A percentile compares a stretch with the other conserved stretches of the same genome.
phyloP scores from a whole-genome alignment of 2,888 invertebrate genomes.

The Phyllotreta cruciferae region DNA sequence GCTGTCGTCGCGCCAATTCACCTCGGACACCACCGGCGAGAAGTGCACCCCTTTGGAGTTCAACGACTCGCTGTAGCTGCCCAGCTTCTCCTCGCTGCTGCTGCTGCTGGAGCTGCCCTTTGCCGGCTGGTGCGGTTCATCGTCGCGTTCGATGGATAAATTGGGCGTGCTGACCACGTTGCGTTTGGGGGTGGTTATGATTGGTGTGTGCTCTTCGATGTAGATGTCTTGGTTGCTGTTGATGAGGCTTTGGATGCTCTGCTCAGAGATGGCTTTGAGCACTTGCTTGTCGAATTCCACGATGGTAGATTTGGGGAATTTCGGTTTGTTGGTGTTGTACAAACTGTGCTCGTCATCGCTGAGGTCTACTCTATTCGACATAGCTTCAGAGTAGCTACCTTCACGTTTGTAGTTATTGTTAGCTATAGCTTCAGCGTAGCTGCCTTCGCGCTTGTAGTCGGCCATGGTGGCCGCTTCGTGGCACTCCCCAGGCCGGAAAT shows the following conservation, averaged over 20 bases:
- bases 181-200: conserved; percentile 27
- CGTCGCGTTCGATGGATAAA: conserved; percentile 41
- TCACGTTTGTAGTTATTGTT: conserved; percentile 53
- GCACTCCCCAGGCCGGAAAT: conserved; percentile 43
- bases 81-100: conserved; percentile 54
- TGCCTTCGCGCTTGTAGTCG: conserved; percentile 53
- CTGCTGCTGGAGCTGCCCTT: conserved; percentile 60
- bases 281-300: conserved; percentile 56
- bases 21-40: conserved; percentile 80
- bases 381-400: conserved; percentile 54
- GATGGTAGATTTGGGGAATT: conserved; percentile 53
- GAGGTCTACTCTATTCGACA: conserved; percentile 56
- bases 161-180: conserved; percentile 42
- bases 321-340: conserved; percentile 62
- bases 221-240: conserved; percentile 38
- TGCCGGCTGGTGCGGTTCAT: conserved; percentile 61
- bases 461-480: conserved; percentile 31
- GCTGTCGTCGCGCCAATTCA: conserved; percentile 76
- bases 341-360: conserved; percentile 64
- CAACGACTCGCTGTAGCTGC: conserved; percentile 50
- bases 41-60: conserved; percentile 72
- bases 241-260: conserved; percentile 54
- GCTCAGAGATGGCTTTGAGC: conserved; percentile 58
- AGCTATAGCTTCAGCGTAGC: conserved; percentile 54
- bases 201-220: conserved; percentile 39